Base-by-base conservation (phyloP, 1,140 invertebrate species). In the Nautilus pompilius region DNA sequence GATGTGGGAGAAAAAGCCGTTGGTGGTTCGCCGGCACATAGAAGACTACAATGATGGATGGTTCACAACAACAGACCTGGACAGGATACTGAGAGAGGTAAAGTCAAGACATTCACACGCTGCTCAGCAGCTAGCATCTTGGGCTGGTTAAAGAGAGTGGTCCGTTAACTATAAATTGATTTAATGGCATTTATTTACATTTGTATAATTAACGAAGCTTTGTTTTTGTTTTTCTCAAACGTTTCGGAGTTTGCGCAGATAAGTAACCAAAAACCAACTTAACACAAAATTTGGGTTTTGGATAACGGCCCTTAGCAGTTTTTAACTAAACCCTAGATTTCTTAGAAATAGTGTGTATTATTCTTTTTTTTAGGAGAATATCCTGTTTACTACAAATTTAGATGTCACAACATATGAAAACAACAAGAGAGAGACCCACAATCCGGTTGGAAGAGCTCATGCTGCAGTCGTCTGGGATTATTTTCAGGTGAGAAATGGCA, bases 381-480 rank as follows among this genome's bases (percentile, higher is more conserved):
- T 98, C 48, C 85, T 89, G 66, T 98, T 89, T 80, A 88, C 88
- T 0, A 91, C 91, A 76, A 93, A 98, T 84, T 84, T 98, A 51
- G 95, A 98, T 83, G 86, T 98, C 13, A 96, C 95, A 3, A 89
- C 88, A 5, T 98, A 95, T 80, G 78, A 83, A 32, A 85, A 95
- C 84, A 91, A 89, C 4, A 73, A 80, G 62, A 87, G 93, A 71
- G 88, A 95, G 81, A 96, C 93, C 3, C 89, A 91, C 67, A 96
- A 96, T 84, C 91, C 90, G n/a, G 86, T 86, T 62, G 93, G 93
- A 8, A 55, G 86, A 70, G 83, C 82, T 5, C 83, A 88, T 71
- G 88, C 94, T 4, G 87, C 90, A 58, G 83, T 91, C 20, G 90
- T 98, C 0, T 97, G 95, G 94, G 92, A 95, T 81, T 92, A 89